Evolutionary conservation across 1,140 invertebrate species (phyloP).

Genomic region (Ectropis grisescens): DNA sequence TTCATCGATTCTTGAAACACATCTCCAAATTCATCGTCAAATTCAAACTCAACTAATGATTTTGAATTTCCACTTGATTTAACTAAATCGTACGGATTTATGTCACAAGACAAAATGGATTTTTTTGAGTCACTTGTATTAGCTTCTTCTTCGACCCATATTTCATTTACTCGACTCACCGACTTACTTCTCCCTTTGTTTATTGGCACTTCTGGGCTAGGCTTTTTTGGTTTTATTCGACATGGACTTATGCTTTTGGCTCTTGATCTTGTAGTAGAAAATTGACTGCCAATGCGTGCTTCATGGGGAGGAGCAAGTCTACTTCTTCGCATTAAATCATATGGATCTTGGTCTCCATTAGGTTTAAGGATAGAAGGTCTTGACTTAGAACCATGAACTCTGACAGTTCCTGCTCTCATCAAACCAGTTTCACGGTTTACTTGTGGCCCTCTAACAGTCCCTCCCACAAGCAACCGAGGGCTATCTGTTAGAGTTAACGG

Average conservation of each 20-base stretch:
- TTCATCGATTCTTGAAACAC: constrained; percentile 47
- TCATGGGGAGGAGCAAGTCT: constrained; percentile 76
- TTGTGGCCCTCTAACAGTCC: constrained; percentile 70
- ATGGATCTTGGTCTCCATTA: constrained; percentile 76
- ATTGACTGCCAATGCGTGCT: constrained; percentile 64
- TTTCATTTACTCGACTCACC: constrained; percentile 59
- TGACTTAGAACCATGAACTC: constrained; percentile 71
- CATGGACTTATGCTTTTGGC: constrained; percentile 75
- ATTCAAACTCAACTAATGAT: constrained; percentile 49
- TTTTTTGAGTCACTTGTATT: constrained; percentile 69
- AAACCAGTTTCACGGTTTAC: constrained; percentile 50
- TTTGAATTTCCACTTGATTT: constrained; percentile 55
- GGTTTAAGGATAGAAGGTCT: constrained; percentile 73
- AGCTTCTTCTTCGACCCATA: constrained; percentile 64
- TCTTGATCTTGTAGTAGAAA: constrained; percentile 65
- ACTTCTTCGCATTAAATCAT: constrained; percentile 84
- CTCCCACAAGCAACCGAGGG: constrained; percentile 68
- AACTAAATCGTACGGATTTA: constrained; percentile 88
- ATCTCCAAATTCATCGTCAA: constrained; percentile 52
- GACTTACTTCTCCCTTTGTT: constrained; percentile 60
- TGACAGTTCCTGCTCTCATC: constrained; percentile 72
- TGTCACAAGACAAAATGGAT: constrained; percentile 87
- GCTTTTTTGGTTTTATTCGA: constrained; percentile 56
- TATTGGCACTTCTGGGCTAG: constrained; percentile 50
- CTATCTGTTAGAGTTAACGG: constrained; percentile 71